Evolutionary conservation across 2,797 vertebrate genomes (phyloP), one percentile per base, ranked within the genome.

Genomic region (Channa striata): DNA sequence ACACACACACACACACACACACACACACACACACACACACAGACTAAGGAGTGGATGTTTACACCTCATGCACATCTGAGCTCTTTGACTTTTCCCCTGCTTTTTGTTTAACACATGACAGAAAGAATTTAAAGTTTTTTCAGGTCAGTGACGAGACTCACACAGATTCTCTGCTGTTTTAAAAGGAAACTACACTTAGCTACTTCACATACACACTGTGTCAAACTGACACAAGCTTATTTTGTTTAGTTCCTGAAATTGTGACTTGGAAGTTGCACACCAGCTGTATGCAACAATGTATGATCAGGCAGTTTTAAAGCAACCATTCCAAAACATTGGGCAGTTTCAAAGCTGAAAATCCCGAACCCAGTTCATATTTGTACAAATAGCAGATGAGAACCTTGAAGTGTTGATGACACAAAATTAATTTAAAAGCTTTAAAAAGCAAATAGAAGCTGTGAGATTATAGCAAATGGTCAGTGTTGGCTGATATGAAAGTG

Each of bases 201-300:
- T 52, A 14, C 3, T 3, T 43, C 60, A 19, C 2, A 51, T 12
- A 23, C 40, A 17, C 8, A 21, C 16, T 2, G 6, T 33, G 6
- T 12, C 19, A 54, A 42, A 17, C 2, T 43, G 23, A 42, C 19
- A 42, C 19, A 11, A 33, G 33, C 44, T 44, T 33, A 16, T 37
- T 51, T 71, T 11, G 7, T 49, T 54, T 6, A 43, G 40, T 56
- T 77, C 37, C 43, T 66, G 33, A 65, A 59, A 59, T 16, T 23
- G 9, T 34, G 8, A 60, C 30, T 23, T 36, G 11, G 30, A 7
- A 30, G 25, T 30, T 30, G 25, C 51, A 58, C 50, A 30, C 39
- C 34, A 40, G 13, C 17, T 53, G 14, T 64, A 9, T 42, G 13
- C 40, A 42, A 5, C 40, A 43, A 14, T 40, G 39, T 14, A 40